These are phyloP conservation scores for Rhinoraja longicauda DNA, from an alignment of 2,797 vertebrate species.

Conservation along the genomic window DNA sequence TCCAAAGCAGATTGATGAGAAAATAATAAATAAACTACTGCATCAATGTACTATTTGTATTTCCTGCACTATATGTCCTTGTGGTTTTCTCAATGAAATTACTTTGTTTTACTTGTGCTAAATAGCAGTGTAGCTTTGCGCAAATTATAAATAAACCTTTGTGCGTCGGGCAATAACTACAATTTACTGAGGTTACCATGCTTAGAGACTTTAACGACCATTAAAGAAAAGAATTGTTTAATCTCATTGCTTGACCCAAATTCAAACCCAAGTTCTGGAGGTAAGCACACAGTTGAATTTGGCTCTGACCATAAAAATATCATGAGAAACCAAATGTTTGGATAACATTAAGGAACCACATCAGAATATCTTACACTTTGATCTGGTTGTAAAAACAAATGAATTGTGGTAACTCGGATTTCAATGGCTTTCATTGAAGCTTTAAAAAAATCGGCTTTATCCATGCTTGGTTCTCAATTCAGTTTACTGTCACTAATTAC, in stretches of 20 bases:
- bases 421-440: background rate
- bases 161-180: background rate
- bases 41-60: background rate
- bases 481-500: background rate
- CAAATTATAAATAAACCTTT: background rate
- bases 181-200: background rate
- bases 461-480: background rate
- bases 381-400: background rate
- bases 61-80: background rate
- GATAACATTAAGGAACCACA: background rate
- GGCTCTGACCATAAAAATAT: background rate
- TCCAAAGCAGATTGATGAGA: background rate
- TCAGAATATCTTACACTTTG: background rate
- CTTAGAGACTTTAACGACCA: background rate
- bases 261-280: background rate
- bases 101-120: background rate
- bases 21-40: background rate
- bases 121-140: background rate
- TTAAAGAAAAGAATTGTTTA: background rate
- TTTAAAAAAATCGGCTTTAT: background rate
- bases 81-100: background rate
- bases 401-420: background rate
- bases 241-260: background rate
- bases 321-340: background rate
- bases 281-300: background rate